These are phyloP conservation scores for Littorina saxatilis DNA, from an alignment of 1,140 invertebrate genomes.

Conservation along the genomic window DNA sequence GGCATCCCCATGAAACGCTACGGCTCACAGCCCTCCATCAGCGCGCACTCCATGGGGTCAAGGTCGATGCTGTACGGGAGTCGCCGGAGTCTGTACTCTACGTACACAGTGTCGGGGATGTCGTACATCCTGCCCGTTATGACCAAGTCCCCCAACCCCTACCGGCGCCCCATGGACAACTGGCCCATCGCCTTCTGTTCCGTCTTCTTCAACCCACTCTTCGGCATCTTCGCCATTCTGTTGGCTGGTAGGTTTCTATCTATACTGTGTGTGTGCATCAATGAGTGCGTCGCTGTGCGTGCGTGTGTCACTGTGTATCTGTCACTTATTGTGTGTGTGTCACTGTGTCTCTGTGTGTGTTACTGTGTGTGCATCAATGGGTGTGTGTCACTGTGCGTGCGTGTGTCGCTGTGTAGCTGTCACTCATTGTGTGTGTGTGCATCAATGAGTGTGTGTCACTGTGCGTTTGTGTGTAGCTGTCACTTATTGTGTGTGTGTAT, in stretches of 20 bases:
- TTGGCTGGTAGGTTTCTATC: conserved; percentile 54
- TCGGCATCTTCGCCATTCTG: conserved; percentile 64
- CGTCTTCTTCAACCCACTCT: conserved; percentile 63
- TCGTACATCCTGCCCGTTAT: conserved; percentile 64
- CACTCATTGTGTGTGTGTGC: no score
- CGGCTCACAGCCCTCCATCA: conserved; percentile 60
- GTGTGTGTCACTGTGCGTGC: no score
- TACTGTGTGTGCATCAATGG: not conserved
- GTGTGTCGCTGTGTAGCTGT: no score
- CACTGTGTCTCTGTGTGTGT: no score
- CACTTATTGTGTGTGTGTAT: no score
- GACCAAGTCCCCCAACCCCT: conserved; percentile 57
- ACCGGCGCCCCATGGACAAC: conserved; percentile 59
- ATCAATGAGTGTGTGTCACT: no score
- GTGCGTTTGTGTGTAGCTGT: no score
- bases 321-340: no score
- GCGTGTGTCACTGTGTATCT: no score
- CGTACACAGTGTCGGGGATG: conserved; percentile 62
- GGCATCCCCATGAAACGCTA: conserved; percentile 56
- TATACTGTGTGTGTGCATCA: no score
- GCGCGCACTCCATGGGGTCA: conserved; percentile 37
- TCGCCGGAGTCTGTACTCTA: conserved; percentile 58
- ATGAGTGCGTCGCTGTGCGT: no score
- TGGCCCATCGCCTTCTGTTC: conserved; percentile 63
- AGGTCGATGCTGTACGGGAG: conserved; percentile 55